A percentile compares a stretch with the other conserved stretches of the same genome.
phyloP scores from a whole-genome alignment of 2,888 invertebrate species.

The Fragum fragum region DNA sequence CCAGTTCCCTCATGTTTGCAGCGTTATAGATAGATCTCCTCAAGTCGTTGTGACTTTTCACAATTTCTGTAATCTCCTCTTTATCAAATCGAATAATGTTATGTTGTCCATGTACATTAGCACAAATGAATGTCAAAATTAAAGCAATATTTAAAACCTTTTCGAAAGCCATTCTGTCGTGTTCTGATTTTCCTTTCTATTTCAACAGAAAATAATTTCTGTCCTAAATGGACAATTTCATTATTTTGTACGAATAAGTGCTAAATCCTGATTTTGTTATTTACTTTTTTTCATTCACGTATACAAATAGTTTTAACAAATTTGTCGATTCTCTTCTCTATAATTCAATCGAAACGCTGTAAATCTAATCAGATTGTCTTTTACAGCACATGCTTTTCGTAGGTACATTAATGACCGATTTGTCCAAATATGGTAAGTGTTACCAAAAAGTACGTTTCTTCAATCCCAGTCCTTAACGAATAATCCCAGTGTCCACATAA shows the following conservation, averaged over 20 bases:
- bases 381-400: neutral
- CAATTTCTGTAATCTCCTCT: slow-evolving; percentile 50
- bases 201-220: no score
- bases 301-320: no score
- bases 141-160: neutral
- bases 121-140: neutral
- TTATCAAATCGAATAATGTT: slow-evolving; percentile 50
- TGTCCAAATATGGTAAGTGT: neutral
- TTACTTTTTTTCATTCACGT: no score
- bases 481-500: slow-evolving; percentile 11
- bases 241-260: no score
- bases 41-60: slow-evolving; percentile 60
- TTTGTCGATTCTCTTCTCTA: neutral
- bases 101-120: slow-evolving; percentile 27
- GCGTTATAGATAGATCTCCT: slow-evolving; percentile 64
- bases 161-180: slow-evolving; percentile 22
- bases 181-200: no score
- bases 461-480: neutral
- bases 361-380: neutral
- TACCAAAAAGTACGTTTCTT: neutral
- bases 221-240: no score
- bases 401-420: neutral
- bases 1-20: slow-evolving; percentile 67
- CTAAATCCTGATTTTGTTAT: no score
- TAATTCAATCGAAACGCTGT: neutral